These are phyloP conservation scores for Sebastes hubbsi DNA, from an alignment of 2,797 vertebrate species.

Conservation along the genomic window DNA sequence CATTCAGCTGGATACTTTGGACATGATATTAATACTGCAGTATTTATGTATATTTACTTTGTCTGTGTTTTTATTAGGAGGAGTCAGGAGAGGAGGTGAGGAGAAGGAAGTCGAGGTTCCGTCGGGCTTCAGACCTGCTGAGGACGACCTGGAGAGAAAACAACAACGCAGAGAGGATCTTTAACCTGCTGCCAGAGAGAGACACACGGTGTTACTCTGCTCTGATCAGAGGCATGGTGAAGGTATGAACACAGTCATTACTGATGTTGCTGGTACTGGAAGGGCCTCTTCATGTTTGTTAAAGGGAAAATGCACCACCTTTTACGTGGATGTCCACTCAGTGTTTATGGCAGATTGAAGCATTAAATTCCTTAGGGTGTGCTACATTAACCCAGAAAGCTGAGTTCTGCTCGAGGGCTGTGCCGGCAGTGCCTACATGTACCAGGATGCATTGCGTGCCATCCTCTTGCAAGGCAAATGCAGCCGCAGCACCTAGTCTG, in stretches of 20 bases:
- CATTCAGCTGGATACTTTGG: background rate
- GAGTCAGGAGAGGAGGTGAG: slow-evolving; percentile 46
- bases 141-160: slow-evolving; percentile 82
- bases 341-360: too few species aligned
- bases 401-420: too few species aligned
- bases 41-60: background rate
- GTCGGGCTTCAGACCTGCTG: slow-evolving; percentile 10
- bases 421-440: too few species aligned
- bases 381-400: too few species aligned
- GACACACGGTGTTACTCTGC: slow-evolving; percentile 87
- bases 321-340: too few species aligned
- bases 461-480: too few species aligned
- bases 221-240: slow-evolving; percentile 94
- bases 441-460: too few species aligned
- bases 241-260: slow-evolving; percentile 75
- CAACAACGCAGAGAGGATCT: slow-evolving; percentile 93
- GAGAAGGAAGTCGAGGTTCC: slow-evolving; percentile 29
- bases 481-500: too few species aligned
- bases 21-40: too few species aligned
- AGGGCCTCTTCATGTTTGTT: background rate
- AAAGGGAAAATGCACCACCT: too few species aligned
- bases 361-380: too few species aligned
- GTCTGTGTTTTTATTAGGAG: slow-evolving; percentile 33
- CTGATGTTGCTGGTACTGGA: background rate
- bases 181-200: slow-evolving; percentile 90